Conservation (phyloP, 2,797 vertebrate genomes). For the Prunella strophiata region DNA sequence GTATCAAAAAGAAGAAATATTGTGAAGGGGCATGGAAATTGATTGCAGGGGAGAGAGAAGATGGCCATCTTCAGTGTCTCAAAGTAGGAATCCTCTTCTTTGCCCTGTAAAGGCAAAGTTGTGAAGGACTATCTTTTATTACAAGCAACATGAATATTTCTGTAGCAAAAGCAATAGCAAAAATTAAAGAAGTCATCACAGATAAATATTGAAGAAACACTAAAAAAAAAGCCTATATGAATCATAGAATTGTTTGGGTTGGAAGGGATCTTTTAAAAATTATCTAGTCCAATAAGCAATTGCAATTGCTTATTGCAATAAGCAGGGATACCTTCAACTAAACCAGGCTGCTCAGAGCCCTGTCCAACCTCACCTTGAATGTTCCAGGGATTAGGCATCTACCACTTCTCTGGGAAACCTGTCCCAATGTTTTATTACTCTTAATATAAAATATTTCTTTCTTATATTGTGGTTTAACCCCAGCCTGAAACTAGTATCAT, state of each 20-base stretch:
- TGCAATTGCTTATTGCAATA: not conserved
- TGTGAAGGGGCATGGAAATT: not conserved
- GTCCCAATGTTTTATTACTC: not conserved
- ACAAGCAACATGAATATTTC: not conserved
- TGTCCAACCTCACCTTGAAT: accelerated
- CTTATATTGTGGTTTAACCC: not conserved
- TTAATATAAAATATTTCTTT: not conserved
- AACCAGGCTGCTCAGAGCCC: not conserved
- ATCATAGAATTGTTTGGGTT: not conserved
- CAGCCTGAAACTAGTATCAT: not conserved
- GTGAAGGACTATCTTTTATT: not conserved
- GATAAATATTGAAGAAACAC: not conserved
- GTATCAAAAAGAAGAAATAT: not conserved
- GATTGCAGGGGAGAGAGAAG: not conserved
- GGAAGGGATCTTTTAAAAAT: not conserved
- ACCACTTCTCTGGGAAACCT: not conserved
- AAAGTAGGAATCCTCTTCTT: not conserved
- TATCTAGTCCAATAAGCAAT: not conserved
- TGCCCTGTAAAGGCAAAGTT: not conserved
- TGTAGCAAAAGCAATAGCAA: not conserved
- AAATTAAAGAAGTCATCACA: not conserved
- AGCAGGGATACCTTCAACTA: not conserved
- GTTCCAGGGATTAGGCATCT: not conserved
- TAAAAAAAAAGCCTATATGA: not conserved
- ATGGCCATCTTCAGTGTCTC: not conserved